These are phyloP conservation scores for Riparia riparia DNA, from an alignment of 2,113 vertebrate species.

Conservation along the genomic window DNA sequence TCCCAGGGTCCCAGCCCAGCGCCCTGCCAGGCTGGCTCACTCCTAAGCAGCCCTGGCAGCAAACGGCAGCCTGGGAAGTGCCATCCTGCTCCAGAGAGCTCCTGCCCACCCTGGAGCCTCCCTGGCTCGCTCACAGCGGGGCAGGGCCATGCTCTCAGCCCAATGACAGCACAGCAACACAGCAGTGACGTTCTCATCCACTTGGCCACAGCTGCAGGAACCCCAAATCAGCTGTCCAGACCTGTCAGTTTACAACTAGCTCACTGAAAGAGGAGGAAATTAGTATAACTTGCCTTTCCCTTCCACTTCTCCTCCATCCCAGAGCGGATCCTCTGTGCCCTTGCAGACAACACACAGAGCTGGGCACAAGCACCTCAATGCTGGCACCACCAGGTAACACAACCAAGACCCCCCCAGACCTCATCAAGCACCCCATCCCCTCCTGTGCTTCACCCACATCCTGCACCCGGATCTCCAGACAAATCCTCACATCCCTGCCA, in stretches of 20 bases:
- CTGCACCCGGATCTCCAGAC: not conserved
- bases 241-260: not conserved
- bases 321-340: not conserved
- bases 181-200: not conserved
- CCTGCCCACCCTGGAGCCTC: not conserved
- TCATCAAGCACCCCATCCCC: not conserved
- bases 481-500: fast-evolving
- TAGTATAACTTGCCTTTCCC: not conserved
- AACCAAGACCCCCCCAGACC: not conserved
- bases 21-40: not conserved
- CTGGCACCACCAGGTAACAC: not conserved
- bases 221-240: not conserved
- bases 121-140: fast-evolving
- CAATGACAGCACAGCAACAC: not conserved
- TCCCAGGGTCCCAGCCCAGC: not conserved
- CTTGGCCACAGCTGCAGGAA: not conserved
- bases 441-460: not conserved
- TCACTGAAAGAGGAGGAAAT: not conserved
- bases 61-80: not conserved
- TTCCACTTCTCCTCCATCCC: not conserved
- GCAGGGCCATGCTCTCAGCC: fast-evolving
- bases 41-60: not conserved
- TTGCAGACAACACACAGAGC: not conserved
- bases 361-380: not conserved
- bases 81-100: not conserved